A percentile compares a stretch with the other conserved stretches of the same genome.
phyloP scores from a whole-genome alignment of 2,888 invertebrate genomes.

The Eilema caniola region DNA sequence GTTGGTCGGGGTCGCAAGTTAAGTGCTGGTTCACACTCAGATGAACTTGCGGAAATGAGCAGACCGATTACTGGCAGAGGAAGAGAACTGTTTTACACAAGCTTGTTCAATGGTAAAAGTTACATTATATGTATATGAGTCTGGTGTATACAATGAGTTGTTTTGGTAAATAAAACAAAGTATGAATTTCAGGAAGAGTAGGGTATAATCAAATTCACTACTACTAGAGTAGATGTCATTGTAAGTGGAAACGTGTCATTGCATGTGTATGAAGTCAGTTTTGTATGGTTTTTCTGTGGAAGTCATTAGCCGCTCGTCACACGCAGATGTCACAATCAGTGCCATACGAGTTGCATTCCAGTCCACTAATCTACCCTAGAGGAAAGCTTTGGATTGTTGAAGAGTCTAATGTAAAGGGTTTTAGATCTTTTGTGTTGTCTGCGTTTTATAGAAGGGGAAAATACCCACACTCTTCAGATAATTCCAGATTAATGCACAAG shows the following conservation, averaged over 20 bases:
- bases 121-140: no score
- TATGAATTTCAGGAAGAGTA: background rate
- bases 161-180: background rate
- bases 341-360: background rate
- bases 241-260: no score
- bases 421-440: background rate
- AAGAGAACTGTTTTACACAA: background rate
- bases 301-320: background rate
- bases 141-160: background rate
- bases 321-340: background rate
- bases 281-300: background rate
- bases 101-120: background rate
- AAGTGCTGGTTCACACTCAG: conserved; percentile 16
- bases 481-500: no score
- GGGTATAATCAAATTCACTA: background rate
- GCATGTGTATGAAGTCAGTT: background rate
- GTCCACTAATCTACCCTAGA: background rate
- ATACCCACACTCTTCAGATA: background rate
- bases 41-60: conserved; percentile 18
- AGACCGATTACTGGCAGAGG: background rate
- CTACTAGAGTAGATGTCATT: background rate
- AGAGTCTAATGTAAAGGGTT: background rate
- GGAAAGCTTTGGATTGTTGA: background rate
- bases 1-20: conserved; percentile 4
- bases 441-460: background rate